Evolutionary conservation across 1,140 invertebrate species (phyloP), one percentile per base, ranked within the genome.

Genomic region (Drosophila yakuba): DNA sequence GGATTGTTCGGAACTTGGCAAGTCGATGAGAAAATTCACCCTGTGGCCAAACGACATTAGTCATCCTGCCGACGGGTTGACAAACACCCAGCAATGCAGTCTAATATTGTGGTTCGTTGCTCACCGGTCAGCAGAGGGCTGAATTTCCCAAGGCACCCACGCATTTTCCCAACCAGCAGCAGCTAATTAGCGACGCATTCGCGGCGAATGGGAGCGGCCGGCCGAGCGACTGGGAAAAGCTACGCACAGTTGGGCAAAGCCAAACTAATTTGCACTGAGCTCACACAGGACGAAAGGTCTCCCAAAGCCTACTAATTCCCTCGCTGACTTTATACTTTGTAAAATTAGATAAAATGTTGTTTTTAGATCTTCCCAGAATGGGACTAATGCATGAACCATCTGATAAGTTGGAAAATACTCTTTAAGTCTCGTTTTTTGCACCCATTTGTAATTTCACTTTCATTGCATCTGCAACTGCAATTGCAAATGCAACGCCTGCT

Each of bases 101-200:
- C 48, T 47, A 55, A 63, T 67, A 76, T 67, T 67, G 72, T 32
- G 73, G 36, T 48, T 66, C 25, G 54, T 81, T 71, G 74, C 77
- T 59, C 61, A 51, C 20, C 38, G 36, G 28, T 17, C 20, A 14
- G 44, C 17, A 35, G 15, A n/a, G 2, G 51, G 36, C 15, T 25
- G 20, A 38, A 1, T 23, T 47, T 47, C 54, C 43, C 35, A 28
- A 12, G 14, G 17, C 54, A 15, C 68, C 45, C 48, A 59, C 39
- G 32, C 69, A 51, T 15, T 61, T 60, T 11, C 36, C 23, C 43
- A 35, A 43, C 38, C 28, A 55, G 61, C 72, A 43, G 38, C 23
- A 55, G 58, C 72, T 88, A 88, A 88, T 88, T 88, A 88, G 84
- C 63, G 76, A 60, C 72, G 77, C 80, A 89, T 83, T 83, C 77